Base-by-base conservation (phyloP, 2,797 vertebrate genomes). In the Galago senegalensis region DNA sequence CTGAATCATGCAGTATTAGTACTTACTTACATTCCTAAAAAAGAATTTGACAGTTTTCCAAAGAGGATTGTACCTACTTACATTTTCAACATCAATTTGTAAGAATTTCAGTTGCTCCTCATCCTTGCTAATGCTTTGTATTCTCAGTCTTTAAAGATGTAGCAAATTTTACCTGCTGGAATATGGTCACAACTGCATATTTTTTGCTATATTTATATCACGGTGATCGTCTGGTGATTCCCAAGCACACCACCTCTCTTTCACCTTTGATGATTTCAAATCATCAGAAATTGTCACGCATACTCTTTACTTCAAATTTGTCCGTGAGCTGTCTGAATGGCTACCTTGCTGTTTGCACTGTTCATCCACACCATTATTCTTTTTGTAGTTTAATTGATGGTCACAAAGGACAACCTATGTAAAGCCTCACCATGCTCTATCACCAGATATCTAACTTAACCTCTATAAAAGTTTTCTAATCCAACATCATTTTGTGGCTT, bases 231-330 rank as follows among this genome's bases (percentile, higher is more conserved):
- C 25, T 31, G 63, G 20, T 18, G 6, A 73, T 61, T 65, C 80
- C 58, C 12, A 84, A 92, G 63, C 16, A 80, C 31, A n/a, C 2
- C 27, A 40, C 27, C 10, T 84, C 67, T 60, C 0, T 14, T 17
- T 46, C 21, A 18, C 11, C 27, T 14, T 27, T 34, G 34, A 34
- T 34, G 34, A 23, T 85, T 40, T 70, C 70, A 49, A 75, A 49
- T 3, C 2, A 49, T 87, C 56, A 49, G 43, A 94, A 90, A 40
- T 25, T 76, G 23, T 82, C 80, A 85, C 53, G 87, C 25, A 91
- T 14, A 87, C 43, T 87, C 25, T 83, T 91, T 89, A n/a, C 11
- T 83, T 94, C 29, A 70, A 87, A 75, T 70, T 56, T 83, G 56
- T 46, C 25, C 16, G 40, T 79, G 20, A 65, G 76, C 20, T 56